These are phyloP conservation scores for Paguma larvata DNA, from an alignment of 2,797 vertebrate species.

Conservation along the genomic window DNA sequence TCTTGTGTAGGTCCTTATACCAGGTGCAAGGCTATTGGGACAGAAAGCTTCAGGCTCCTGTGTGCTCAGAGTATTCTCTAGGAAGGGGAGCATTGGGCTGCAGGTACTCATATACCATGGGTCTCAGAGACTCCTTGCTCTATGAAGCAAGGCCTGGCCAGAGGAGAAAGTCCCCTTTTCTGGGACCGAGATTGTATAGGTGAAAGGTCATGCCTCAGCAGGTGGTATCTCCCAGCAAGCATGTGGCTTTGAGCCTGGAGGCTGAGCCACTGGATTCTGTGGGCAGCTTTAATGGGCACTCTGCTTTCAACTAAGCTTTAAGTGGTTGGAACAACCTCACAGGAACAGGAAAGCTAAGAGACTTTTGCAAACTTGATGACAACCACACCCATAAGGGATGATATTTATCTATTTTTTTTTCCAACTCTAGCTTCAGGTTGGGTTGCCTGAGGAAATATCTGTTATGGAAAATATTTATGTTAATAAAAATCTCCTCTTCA, in stretches of 20 bases:
- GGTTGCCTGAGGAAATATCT: not conserved
- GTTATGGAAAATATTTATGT: constrained; percentile 1
- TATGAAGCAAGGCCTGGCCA: not conserved
- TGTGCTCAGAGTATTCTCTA: not conserved
- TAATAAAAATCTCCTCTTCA: not conserved
- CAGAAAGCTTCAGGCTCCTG: not conserved
- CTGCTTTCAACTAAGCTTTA: not conserved
- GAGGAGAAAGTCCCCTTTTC: not conserved
- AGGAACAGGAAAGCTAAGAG: not conserved
- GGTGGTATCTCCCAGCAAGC: not conserved
- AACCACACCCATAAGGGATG: not conserved
- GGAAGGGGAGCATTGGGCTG: not conserved
- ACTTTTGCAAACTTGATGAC: not conserved
- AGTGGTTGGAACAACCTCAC: not conserved
- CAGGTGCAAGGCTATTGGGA: not conserved
- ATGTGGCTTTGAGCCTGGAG: not conserved
- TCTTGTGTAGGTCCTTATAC: not conserved
- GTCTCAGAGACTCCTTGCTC: not conserved
- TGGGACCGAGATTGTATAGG: not conserved
- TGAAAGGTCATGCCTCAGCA: not conserved
- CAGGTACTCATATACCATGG: not conserved
- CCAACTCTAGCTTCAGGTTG: not conserved
- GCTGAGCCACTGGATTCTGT: not conserved
- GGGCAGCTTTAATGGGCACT: not conserved
- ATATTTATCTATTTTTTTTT: not conserved